These are phyloP conservation scores for Poecilus cupreus DNA, from an alignment of 2,888 invertebrate species.

Conservation along the genomic window DNA sequence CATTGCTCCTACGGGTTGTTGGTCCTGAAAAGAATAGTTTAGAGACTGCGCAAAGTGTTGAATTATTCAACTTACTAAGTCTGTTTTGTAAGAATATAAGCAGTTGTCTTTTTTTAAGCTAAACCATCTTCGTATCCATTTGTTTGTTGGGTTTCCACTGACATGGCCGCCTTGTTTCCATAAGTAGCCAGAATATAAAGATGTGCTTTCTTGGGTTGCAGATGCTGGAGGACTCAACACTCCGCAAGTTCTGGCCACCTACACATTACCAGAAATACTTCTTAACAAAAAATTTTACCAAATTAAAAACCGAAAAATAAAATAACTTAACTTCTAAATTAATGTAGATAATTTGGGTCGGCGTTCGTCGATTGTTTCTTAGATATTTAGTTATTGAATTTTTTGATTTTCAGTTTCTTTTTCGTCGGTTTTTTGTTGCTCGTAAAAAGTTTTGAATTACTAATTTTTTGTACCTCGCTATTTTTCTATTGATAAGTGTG, in stretches of 20 bases:
- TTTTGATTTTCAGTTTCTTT: too few species aligned
- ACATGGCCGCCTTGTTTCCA: slow-evolving; percentile 82
- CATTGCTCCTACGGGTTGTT: slow-evolving; percentile 92
- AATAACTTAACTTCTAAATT: too few species aligned
- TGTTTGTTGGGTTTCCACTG: slow-evolving; percentile 74
- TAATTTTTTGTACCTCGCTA: too few species aligned
- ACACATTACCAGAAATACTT: slow-evolving; percentile 54
- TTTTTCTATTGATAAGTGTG: too few species aligned
- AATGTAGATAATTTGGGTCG: too few species aligned
- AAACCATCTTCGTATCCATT: slow-evolving; percentile 95
- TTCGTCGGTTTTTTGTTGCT: too few species aligned
- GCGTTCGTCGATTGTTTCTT: too few species aligned
- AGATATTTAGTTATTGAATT: too few species aligned
- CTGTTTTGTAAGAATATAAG: slow-evolving; percentile 95
- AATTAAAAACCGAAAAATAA: too few species aligned
- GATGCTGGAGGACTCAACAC: slow-evolving; percentile 82
- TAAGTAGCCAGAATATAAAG: slow-evolving; percentile 84
- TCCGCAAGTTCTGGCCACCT: slow-evolving; percentile 91
- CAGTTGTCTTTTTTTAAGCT: slow-evolving; percentile 93
- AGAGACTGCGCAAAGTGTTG: too few species aligned
- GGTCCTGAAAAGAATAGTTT: slow-evolving; percentile 80
- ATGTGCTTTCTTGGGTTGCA: slow-evolving; percentile 77
- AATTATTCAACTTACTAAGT: slow-evolving; percentile 80
- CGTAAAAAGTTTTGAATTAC: too few species aligned
- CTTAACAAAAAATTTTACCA: too few species aligned